Percentiles rank a stretch among this genome's conserved stretches.
Conservation (phyloP, 2,888 invertebrate genomes). For the Hyppa rectilinea region DNA sequence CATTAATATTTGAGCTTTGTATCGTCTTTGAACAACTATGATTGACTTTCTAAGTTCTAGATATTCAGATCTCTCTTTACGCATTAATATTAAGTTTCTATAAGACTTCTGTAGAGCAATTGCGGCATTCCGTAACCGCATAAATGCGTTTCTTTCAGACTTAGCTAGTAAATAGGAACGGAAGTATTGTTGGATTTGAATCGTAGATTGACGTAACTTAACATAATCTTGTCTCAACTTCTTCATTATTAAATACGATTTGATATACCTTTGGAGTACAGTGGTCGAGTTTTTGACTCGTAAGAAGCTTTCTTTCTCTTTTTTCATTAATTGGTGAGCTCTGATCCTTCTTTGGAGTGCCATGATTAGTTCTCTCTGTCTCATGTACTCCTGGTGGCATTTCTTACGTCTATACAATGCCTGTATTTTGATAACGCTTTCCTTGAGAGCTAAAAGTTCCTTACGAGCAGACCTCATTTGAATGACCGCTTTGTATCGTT, state of each 20-base stretch:
- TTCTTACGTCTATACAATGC: conserved; percentile 84
- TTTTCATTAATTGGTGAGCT: conserved; percentile 81
- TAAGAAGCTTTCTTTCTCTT: conserved; percentile 79
- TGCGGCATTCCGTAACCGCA: conserved; percentile 70
- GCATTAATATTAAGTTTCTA: conserved; percentile 81
- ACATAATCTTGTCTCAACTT: conserved; percentile 60
- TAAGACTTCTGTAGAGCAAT: conserved; percentile 87
- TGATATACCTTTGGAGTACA: conserved; percentile 86
- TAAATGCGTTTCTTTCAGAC: conserved; percentile 37
- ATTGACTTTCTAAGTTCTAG: conserved; percentile 69
- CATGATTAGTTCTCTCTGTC: conserved; percentile 76
- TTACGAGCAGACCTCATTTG: conserved; percentile 78
- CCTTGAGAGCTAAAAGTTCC: conserved; percentile 76
- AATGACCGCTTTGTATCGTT: conserved; percentile 75
- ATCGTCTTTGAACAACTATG: conserved; percentile 79
- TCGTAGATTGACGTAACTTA: conserved; percentile 61
- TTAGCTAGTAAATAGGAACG: conserved; percentile 60
- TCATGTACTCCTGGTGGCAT: conserved; percentile 79
- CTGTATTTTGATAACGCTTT: conserved; percentile 85
- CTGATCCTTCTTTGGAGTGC: conserved; percentile 89
- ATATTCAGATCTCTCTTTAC: conserved; percentile 72
- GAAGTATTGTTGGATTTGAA: conserved; percentile 73
- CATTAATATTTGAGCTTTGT: conserved; percentile 79
- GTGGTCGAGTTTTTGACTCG: conserved; percentile 78
- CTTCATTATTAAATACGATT: conserved; percentile 72